These are phyloP conservation scores for Chaetops frenatus DNA, from an alignment of 2,113 vertebrate species.

Conservation along the genomic window DNA sequence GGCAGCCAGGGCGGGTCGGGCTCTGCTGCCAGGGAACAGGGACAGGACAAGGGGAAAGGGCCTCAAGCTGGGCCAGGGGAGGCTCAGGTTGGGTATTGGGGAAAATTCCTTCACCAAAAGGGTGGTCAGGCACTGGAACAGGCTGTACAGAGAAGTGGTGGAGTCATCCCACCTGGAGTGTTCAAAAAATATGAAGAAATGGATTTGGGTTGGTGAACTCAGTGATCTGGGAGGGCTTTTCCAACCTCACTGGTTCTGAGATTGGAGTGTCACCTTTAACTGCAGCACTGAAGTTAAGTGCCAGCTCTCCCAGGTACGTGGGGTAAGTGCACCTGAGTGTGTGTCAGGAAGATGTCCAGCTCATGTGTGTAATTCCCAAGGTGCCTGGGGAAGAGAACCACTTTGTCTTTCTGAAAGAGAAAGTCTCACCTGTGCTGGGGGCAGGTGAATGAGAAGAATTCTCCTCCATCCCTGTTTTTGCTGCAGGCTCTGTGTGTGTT, in stretches of 20 bases:
- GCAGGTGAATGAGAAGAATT: background rate
- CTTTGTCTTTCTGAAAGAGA: background rate
- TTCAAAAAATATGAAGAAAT: background rate
- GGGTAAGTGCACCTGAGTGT: background rate
- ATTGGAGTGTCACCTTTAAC: background rate
- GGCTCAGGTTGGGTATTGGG: accelerated
- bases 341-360: background rate
- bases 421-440: background rate
- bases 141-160: background rate
- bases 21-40: background rate
- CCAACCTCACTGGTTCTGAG: background rate
- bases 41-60: background rate
- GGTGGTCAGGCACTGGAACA: too few relatives aligned
- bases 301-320: background rate
- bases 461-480: background rate
- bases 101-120: background rate
- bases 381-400: background rate
- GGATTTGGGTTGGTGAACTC: background rate
- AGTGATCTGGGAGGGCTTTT: background rate
- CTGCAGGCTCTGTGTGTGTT: background rate
- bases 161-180: too few relatives aligned
- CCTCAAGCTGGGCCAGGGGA: background rate
- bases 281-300: background rate
- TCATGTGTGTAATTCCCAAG: background rate
- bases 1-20: background rate